phyloP scores from a whole-genome alignment of 2,113 vertebrate species.

The Bolborhynchus lineola region DNA sequence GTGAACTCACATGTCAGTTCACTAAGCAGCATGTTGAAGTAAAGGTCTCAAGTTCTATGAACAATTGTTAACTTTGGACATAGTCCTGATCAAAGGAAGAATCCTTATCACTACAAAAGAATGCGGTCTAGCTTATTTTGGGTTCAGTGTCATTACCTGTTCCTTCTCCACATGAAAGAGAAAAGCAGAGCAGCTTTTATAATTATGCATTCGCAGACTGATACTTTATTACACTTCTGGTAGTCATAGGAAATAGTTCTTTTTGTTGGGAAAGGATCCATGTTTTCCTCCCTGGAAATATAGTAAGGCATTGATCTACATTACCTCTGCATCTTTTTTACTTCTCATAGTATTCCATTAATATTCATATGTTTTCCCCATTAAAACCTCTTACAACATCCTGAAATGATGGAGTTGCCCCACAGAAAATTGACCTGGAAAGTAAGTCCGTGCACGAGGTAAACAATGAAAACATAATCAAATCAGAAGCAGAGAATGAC shows the following conservation, averaged over 20 bases:
- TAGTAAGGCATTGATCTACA: not conserved
- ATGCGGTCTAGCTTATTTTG: not conserved
- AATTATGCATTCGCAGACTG: not conserved
- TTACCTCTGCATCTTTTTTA: not conserved
- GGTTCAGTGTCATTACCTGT: accelerated
- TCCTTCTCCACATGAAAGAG: not conserved
- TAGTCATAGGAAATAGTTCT: not conserved
- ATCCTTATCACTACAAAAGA: not conserved
- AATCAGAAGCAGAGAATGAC: not conserved
- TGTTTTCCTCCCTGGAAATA: not conserved
- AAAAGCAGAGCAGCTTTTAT: not conserved
- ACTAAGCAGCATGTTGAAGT: not conserved
- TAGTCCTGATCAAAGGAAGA: not conserved
- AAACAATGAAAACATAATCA: not conserved
- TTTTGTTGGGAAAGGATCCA: not conserved
- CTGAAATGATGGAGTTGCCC: not conserved
- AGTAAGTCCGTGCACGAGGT: not conserved
- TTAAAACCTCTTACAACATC: not conserved
- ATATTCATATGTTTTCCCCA: not conserved
- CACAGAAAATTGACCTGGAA: not conserved
- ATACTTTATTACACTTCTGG: not conserved
- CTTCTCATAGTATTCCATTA: not conserved
- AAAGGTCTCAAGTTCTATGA: not conserved
- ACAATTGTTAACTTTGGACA: not conserved
- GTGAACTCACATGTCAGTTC: accelerated